Evolutionary conservation across 2,888 invertebrate species (phyloP).

Genomic region (Spisula subtruncata): DNA sequence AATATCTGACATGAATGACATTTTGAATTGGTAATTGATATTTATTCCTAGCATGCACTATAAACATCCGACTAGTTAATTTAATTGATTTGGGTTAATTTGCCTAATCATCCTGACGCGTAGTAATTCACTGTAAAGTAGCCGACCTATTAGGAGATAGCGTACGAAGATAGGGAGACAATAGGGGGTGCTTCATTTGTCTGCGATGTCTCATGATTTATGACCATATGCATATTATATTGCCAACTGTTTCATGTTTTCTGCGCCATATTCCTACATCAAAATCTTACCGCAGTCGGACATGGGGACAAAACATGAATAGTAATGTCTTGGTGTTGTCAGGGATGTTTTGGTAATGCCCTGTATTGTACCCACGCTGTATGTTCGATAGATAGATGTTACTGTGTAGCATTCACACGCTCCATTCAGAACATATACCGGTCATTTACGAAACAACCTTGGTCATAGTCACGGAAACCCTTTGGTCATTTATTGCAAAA

Average conservation of each 20-base stretch:
- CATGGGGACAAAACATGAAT: too few relatives aligned
- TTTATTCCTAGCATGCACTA: conserved; percentile 49
- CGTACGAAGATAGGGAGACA: conserved; percentile 13
- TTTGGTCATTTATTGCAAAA: too few relatives aligned
- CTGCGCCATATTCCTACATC: not conserved
- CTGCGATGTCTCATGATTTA: conserved; percentile 11
- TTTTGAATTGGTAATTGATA: conserved; percentile 62
- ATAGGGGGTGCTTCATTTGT: conserved; percentile 16
- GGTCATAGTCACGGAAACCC: too few relatives aligned
- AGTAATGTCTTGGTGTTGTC: too few relatives aligned
- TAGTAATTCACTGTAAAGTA: conserved; percentile 55
- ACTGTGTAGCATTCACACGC: too few relatives aligned
- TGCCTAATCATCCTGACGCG: conserved; percentile 50
- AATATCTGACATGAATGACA: conserved; percentile 55
- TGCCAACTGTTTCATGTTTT: conserved; percentile 27
- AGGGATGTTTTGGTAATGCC: too few relatives aligned
- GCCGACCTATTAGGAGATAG: conserved; percentile 25
- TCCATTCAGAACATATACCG: too few relatives aligned
- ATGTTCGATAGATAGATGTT: too few relatives aligned
- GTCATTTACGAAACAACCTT: too few relatives aligned
- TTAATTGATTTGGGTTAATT: conserved; percentile 56
- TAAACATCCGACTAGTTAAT: conserved; percentile 59
- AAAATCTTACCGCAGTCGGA: not conserved
- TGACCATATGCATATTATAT: not conserved
- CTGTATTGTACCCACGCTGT: too few relatives aligned